A percentile compares a stretch with the other conserved stretches of the same genome.
These are phyloP conservation scores for Sarcophaga caerulescens DNA, from an alignment of 2,888 invertebrate genomes.

Conservation along the genomic window DNA sequence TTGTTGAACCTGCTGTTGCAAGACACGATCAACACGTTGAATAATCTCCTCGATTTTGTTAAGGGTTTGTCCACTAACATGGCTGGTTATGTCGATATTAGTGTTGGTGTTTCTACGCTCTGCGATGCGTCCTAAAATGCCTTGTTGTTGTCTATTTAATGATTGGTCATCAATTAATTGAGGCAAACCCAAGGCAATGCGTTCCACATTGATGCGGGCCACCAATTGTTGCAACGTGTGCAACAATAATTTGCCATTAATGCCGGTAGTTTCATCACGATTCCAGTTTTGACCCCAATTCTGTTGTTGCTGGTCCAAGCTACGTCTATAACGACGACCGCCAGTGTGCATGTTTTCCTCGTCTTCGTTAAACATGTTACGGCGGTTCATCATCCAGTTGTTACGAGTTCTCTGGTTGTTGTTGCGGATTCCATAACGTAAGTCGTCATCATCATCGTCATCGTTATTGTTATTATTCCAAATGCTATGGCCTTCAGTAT, in stretches of 20 bases:
- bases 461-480: conserved; percentile 26
- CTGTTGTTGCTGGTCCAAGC: conserved; percentile 47
- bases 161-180: conserved; percentile 74
- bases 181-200: conserved; percentile 85
- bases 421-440: conserved; percentile 69
- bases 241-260: conserved; percentile 85
- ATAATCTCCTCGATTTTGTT: conserved; percentile 83
- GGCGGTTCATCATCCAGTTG: not conserved
- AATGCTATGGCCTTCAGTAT: conserved; percentile 62
- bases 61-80: not conserved
- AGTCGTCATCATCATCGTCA: conserved; percentile 53
- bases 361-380: not conserved
- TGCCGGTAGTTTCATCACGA: conserved; percentile 70
- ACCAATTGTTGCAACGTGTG: conserved; percentile 86
- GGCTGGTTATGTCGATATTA: not conserved
- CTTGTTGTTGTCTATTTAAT: too few species aligned
- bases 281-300: conserved; percentile 74
- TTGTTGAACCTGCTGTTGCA: conserved; percentile 35
- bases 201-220: conserved; percentile 88
- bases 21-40: conserved; percentile 81
- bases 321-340: conserved; percentile 71
- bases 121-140: too few species aligned
- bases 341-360: not conserved
- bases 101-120: too few species aligned
- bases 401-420: conserved; percentile 5